These are phyloP conservation scores for Cheilosia vernalis DNA, from an alignment of 2,888 invertebrate species.

Conservation along the genomic window DNA sequence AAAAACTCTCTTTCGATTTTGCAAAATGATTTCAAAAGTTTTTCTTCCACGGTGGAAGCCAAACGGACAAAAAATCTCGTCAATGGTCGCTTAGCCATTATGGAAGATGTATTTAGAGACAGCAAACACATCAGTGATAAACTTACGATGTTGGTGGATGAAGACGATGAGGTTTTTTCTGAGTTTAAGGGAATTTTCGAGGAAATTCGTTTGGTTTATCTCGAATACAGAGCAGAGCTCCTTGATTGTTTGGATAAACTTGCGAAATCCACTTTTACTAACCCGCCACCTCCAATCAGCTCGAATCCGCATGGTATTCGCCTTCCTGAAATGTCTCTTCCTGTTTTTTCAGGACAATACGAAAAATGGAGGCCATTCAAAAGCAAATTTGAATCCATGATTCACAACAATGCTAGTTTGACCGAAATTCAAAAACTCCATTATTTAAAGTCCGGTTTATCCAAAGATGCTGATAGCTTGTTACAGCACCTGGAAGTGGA, in stretches of 20 bases:
- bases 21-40: no score
- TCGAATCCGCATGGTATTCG: background rate
- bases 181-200: no score
- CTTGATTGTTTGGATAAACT: no score
- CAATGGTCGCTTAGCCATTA: no score
- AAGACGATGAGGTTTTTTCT: no score
- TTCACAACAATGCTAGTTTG: background rate
- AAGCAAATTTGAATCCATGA: slow-evolving; percentile 8
- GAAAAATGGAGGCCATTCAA: slow-evolving; percentile 1
- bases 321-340: slow-evolving; percentile 10
- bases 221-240: background rate
- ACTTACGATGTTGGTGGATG: no score
- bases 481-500: background rate
- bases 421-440: background rate
- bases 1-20: no score
- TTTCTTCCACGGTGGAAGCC: no score
- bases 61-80: no score
- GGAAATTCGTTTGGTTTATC: background rate
- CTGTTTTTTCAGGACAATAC: background rate
- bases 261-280: background rate
- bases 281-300: background rate
- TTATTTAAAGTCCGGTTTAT: background rate
- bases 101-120: no score
- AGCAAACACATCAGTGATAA: no score
- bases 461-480: no score